Evolutionary conservation across 2,888 invertebrate species (phyloP), one percentile per base, ranked within the genome.

Genomic region (Heliconius aoede): DNA sequence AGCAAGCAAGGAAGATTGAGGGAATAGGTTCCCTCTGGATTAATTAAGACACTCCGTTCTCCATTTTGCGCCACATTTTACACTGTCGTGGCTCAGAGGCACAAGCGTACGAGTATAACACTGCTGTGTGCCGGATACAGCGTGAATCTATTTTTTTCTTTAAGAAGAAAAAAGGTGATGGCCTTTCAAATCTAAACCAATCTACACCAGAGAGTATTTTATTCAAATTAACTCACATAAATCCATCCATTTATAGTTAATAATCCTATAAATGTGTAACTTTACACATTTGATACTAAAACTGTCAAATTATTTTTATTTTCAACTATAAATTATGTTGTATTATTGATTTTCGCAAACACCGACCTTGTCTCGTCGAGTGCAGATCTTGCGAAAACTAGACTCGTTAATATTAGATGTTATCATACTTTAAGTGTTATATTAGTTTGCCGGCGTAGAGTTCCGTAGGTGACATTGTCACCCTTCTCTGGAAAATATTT

Each of bases 201-300:
- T 26, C 51, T 21, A 21, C 30, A 24, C 51, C n/a, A 55, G 30
- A 69, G 13, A 21, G 15, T 8, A 30, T n/a, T 55, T 55, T 55
- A 30, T 55, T 69, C 8, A 55, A 55, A 32, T 55, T 55, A 30
- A 55, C 55, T 13, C 15, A 24, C 69, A 69, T 55, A 55, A 69
- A 55, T 69, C 32, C 55, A 30, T 69, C 21, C n/a, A n/a, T 24
- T 69, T 69, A 32, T 69, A 24, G 32, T 30, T 55, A 24, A 32
- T 51, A 69, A 55, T 69, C 69, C 15, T 69, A 55, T 69, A 55
- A 69, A 69, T n/a, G 28, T 69, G n/a, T 55, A 69, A 51, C 51
- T 68, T 68, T 28, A 68, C 68, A 55, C 51, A 55, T 69, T 55
- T 7, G n/a, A 3, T 55, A 55, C 30, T 69, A 55, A 69, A 69